Evolutionary conservation across 1,140 invertebrate species (phyloP), one percentile per base, ranked within the genome.

Genomic region (Drosophila aff.): DNA sequence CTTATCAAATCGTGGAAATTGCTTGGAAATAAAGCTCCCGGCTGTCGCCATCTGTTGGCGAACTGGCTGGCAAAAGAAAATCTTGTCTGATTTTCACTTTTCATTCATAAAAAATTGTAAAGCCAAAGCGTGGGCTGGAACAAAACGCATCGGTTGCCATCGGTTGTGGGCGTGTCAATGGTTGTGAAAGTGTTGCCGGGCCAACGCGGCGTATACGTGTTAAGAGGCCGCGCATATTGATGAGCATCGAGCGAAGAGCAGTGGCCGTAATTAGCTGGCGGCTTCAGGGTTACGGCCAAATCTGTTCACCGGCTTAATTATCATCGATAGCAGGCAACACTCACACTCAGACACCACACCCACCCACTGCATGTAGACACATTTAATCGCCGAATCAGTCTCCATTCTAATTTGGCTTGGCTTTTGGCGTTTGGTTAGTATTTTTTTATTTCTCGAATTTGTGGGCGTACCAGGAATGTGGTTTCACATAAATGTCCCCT

Each of bases 151-250:
- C n/a, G 31, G 11, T 40, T 31, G 16, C 6, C 28, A 33, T 61
- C 11, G 36, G 36, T 13, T 2, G 82, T 79, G 58, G 76, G 58
- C 41, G 61, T 68, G 52, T 49, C 63, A 55, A 4, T 33, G 49
- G 21, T 83, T 87, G 81, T 65, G 81, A 87, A 90, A 89, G 77
- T 87, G 73, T 72, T 75, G 53, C 52, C 3, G 21, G 33, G 52
- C 36, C 47, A 53, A 76, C 46, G 40, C 60, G 72, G 67, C 76
- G 76, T 83, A 82, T 75, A 79, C 80, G 76, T 82, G 74, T 74
- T 74, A 58, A 76, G 68, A 57, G 73, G 61, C 61, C 46, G 80
- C 43, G 84, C 85, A 87, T 89, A 90, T 84, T 90, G 84, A 89
- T 90, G 85, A 81, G 84, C 64, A 59, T 9, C 0, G 1, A 21